Conservation (phyloP, 2,113 vertebrate genomes). For the Physeter macrocephalus region DNA sequence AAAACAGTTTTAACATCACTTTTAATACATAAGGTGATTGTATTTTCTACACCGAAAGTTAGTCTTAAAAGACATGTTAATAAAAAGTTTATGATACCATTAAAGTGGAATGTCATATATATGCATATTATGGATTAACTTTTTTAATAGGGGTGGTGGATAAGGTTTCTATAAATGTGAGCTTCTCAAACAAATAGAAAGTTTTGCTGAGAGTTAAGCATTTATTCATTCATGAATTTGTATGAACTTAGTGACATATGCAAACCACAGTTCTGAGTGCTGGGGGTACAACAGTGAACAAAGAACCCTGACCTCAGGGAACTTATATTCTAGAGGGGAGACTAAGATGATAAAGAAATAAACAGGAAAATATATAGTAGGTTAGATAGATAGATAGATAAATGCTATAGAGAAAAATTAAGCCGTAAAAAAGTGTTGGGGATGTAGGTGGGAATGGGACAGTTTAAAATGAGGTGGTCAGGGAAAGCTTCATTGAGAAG, state of each 20-base stretch:
- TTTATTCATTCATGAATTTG: neutral
- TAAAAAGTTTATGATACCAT: neutral
- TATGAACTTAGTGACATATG: neutral
- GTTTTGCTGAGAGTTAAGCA: neutral
- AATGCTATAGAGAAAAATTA: neutral
- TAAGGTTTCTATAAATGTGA: neutral
- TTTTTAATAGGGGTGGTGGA: neutral
- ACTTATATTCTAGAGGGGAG: neutral
- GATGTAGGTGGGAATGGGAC: neutral
- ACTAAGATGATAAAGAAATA: neutral
- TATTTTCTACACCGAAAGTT: neutral
- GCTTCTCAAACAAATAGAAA: neutral
- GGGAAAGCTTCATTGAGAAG: neutral
- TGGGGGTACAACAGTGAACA: neutral
- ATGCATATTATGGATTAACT: neutral
- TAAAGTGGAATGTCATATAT: neutral
- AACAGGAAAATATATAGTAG: neutral
- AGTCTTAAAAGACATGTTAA: neutral
- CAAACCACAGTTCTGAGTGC: neutral
- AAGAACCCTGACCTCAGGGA: neutral
- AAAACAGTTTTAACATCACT: neutral
- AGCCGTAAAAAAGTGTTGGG: neutral
- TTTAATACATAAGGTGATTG: neutral
- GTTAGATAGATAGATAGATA: neutral
- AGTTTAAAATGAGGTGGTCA: neutral